Conservation (phyloP, 2,113 vertebrate species). For the Nesoenas mayeri region DNA sequence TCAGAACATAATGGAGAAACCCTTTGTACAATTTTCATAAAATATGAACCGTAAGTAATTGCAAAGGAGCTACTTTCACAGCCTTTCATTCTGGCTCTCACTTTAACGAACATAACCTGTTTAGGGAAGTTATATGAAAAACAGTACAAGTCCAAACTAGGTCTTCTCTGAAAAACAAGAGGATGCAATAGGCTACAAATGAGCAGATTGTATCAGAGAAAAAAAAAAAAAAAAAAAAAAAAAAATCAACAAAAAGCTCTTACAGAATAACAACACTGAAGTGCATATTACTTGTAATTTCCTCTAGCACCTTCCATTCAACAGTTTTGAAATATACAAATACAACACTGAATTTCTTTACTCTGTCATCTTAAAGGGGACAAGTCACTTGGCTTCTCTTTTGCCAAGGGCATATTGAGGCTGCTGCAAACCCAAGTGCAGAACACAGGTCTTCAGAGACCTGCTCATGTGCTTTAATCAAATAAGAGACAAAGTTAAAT, state of each 20-base stretch:
- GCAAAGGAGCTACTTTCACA: not conserved
- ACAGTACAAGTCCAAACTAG: not conserved
- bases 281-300: not conserved
- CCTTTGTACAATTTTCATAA: not conserved
- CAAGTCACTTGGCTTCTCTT: not conserved
- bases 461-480: not conserved
- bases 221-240: not conserved
- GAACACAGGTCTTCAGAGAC: not conserved
- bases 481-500: not conserved
- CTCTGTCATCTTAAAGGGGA: not conserved
- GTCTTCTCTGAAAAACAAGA: not conserved
- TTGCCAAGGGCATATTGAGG: not conserved
- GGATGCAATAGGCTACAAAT: not conserved
- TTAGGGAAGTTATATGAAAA: conserved; percentile 6
- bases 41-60: not conserved
- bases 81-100: not conserved
- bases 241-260: too few relatives aligned
- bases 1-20: not conserved
- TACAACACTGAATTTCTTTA: not conserved
- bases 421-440: not conserved
- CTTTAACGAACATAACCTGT: not conserved
- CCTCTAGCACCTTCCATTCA: not conserved
- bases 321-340: not conserved
- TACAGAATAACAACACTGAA: not conserved
- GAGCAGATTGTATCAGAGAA: not conserved